Evolutionary conservation across 1,140 invertebrate genomes (phyloP).

Genomic region (Thaumetopoea pityocampa): DNA sequence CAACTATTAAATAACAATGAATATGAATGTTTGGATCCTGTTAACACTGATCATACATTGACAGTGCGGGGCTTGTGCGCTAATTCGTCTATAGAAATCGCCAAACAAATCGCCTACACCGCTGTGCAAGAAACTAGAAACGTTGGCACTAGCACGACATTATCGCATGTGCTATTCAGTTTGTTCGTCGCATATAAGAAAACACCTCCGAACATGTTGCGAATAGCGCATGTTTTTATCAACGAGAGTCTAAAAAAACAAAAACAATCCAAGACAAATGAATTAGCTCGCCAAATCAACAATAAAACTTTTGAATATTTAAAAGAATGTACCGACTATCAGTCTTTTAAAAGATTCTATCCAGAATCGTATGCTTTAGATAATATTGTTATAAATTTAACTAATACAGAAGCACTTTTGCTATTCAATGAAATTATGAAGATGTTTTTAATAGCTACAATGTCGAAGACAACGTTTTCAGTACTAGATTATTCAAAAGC

Average conservation of each 20-base stretch:
- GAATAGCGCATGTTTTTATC: constrained; percentile 25
- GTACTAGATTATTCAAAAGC: constrained; percentile 60
- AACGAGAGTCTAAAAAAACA: constrained; percentile 22
- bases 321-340: constrained; percentile 6
- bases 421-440: constrained; percentile 49
- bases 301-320: constrained; percentile 25
- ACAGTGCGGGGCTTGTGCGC: constrained; percentile 47
- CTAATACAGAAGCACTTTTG: constrained; percentile 38
- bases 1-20: constrained; percentile 36
- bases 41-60: constrained; percentile 39
- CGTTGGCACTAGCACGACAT: constrained; percentile 2
- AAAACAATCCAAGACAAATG: constrained; percentile 9
- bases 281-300: constrained; percentile 25
- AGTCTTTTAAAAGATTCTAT: constrained; percentile 39
- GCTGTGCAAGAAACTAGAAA: constrained; percentile 27
- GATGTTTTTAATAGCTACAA: constrained; percentile 17
- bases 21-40: constrained; percentile 10
- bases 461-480: constrained; percentile 31
- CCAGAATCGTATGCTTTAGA: constrained; percentile 37
- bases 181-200: constrained; percentile 40
- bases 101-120: constrained; percentile 43
- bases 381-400: constrained; percentile 13
- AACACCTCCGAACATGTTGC: constrained; percentile 27
- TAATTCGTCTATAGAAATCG: constrained; percentile 39
- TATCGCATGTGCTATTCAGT: constrained; percentile 27